phyloP scores from a whole-genome alignment of 1,140 invertebrate species.

The Maconellicoccus hirsutus region DNA sequence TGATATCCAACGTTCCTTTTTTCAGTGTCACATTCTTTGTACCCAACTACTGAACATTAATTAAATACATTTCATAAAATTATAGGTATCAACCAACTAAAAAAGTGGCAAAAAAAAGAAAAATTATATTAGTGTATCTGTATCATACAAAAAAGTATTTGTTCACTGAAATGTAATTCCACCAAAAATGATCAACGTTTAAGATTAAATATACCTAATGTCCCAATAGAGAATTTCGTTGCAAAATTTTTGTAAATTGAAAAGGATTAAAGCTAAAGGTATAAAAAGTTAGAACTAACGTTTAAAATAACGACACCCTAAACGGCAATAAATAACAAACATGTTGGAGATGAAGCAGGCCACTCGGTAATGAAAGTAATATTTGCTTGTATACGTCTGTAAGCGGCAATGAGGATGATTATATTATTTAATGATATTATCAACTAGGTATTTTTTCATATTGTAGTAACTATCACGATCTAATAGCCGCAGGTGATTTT shows the following conservation, averaged over 20 bases:
- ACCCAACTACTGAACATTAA: too few species aligned
- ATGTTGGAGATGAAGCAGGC: conserved; percentile 2
- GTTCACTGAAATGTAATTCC: not conserved
- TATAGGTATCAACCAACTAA: too few species aligned
- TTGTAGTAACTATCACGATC: too few species aligned
- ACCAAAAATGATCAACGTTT: not conserved
- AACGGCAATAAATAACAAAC: not conserved
- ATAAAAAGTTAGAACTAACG: conserved; percentile 5
- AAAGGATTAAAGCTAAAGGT: conserved; percentile 2
- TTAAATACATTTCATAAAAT: too few species aligned
- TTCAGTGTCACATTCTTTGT: too few species aligned
- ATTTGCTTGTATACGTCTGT: not conserved
- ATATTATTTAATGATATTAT: not conserved
- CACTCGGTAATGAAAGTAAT: not conserved
- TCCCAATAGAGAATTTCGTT: not conserved
- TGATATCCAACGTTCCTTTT: too few species aligned
- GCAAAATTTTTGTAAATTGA: conserved; percentile 5
- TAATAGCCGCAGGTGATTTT: too few species aligned
- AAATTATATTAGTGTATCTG: too few species aligned
- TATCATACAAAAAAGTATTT: not conserved
- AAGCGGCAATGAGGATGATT: not conserved
- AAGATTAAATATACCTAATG: conserved; percentile 9
- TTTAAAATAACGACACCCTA: not conserved
- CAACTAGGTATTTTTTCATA: not conserved
- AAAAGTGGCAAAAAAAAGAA: too few species aligned